Conservation (phyloP, 2,888 invertebrate species). For the Clitarchus hookeri region DNA sequence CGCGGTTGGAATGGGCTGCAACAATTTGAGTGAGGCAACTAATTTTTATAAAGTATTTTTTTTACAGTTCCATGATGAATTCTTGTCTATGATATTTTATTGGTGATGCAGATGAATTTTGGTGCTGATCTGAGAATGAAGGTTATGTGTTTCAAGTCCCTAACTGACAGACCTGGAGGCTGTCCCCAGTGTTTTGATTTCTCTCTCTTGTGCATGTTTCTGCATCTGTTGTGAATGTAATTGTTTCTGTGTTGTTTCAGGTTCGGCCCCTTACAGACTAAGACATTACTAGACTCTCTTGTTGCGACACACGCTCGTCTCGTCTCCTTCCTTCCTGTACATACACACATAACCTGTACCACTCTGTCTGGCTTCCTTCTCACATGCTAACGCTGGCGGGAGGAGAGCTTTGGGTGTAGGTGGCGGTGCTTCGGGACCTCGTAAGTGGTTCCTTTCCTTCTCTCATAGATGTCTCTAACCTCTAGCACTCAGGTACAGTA, state of each 20-base stretch:
- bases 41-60: too few species aligned
- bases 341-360: slow-evolving; percentile 1
- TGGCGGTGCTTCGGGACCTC: slow-evolving; percentile 10
- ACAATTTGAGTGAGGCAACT: too few species aligned
- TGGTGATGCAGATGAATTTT: too few species aligned
- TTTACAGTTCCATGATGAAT: too few species aligned
- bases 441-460: slow-evolving; percentile 10
- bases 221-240: not conserved
- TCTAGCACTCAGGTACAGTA: not conserved
- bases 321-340: slow-evolving; percentile 8
- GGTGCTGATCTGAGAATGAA: too few species aligned
- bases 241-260: slow-evolving; percentile 53
- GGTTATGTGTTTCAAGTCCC: too few species aligned
- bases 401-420: slow-evolving; percentile 25
- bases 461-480: not conserved
- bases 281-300: slow-evolving; percentile 55
- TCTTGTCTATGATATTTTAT: too few species aligned
- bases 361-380: slow-evolving; percentile 1
- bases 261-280: slow-evolving; percentile 59
- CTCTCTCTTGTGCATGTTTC: not conserved
- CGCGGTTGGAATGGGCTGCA: too few species aligned
- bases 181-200: not conserved
- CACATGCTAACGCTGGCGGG: slow-evolving; percentile 21
- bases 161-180: too few species aligned
- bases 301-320: slow-evolving; percentile 2